Evolutionary conservation across 2,797 vertebrate species (phyloP).

Genomic region (Microctenopoma steveboyesi): DNA sequence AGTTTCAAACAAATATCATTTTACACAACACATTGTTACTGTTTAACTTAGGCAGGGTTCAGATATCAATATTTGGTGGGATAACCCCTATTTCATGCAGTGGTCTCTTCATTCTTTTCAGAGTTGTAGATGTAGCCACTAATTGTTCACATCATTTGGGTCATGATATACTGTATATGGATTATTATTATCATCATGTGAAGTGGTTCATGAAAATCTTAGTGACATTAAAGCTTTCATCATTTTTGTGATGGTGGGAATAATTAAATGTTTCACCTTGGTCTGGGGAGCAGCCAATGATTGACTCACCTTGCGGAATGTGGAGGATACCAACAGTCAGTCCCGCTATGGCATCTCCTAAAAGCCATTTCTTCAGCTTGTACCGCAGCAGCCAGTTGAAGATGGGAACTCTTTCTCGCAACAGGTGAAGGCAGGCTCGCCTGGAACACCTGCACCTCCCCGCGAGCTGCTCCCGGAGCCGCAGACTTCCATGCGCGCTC

Average conservation of each 20-base stretch:
- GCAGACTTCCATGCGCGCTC: constrained; percentile 46
- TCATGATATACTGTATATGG: neutral
- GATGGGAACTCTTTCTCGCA: constrained; percentile 84
- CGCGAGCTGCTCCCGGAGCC: constrained; percentile 72
- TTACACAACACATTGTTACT: too few species aligned
- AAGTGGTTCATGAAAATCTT: too few species aligned
- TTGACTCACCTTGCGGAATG: constrained; percentile 90
- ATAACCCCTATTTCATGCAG: too few species aligned
- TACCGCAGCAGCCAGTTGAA: constrained; percentile 89
- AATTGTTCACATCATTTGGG: too few species aligned
- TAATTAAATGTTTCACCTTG: neutral
- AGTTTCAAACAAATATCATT: too few species aligned
- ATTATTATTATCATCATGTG: neutral
- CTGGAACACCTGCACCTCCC: constrained; percentile 82
- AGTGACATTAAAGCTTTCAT: too few species aligned
- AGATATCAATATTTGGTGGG: too few species aligned
- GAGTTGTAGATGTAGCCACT: too few species aligned
- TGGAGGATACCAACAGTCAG: constrained; percentile 93
- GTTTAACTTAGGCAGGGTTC: too few species aligned
- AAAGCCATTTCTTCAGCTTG: constrained; percentile 87
- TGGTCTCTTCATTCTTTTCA: too few species aligned
- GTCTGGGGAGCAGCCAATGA: neutral
- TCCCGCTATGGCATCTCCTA: constrained; percentile 89
- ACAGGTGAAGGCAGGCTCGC: constrained; percentile 79
- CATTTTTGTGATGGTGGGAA: too few species aligned